Conservation (phyloP, 2,888 invertebrate species). For the Byasa hedistus region DNA sequence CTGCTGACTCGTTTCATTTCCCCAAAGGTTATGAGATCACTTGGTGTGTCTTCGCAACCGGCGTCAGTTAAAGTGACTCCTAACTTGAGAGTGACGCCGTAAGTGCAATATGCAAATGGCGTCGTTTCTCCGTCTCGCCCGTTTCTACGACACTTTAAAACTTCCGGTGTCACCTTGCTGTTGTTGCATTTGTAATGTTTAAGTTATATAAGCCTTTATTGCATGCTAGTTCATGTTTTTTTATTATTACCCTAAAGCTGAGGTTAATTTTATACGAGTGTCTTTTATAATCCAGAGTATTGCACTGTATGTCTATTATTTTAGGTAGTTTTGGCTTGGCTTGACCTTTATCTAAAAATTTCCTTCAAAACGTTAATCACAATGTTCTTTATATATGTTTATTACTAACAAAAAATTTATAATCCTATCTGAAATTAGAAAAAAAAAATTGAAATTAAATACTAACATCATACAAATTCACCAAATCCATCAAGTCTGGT, state of each 20-base stretch:
- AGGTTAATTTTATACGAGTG: neutral
- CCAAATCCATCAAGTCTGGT: too few species aligned
- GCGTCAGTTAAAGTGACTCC: slow-evolving; percentile 20
- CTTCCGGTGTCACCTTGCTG: slow-evolving; percentile 5
- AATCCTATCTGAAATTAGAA: too few species aligned
- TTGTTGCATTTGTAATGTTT: slow-evolving; percentile 3
- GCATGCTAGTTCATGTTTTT: neutral
- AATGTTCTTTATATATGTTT: too few species aligned
- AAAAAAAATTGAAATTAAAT: too few species aligned
- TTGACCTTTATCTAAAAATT: too few species aligned
- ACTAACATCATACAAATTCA: too few species aligned
- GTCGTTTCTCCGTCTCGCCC: slow-evolving; percentile 12
- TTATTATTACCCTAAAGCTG: neutral
- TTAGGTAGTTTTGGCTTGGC: too few species aligned
- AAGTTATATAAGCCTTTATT: neutral
- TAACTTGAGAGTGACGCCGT: slow-evolving; percentile 19
- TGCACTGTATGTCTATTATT: too few species aligned
- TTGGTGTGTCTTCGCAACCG: slow-evolving; percentile 10
- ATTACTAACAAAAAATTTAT: too few species aligned
- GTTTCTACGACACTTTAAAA: slow-evolving; percentile 14
- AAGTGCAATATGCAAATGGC: slow-evolving; percentile 38
- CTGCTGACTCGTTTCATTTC: slow-evolving; percentile 22
- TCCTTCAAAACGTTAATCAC: too few species aligned
- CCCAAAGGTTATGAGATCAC: slow-evolving; percentile 21
- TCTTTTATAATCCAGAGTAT: too few species aligned